These are phyloP conservation scores for Callopanchax toddi DNA, from an alignment of 2,113 vertebrate genomes.

Conservation along the genomic window DNA sequence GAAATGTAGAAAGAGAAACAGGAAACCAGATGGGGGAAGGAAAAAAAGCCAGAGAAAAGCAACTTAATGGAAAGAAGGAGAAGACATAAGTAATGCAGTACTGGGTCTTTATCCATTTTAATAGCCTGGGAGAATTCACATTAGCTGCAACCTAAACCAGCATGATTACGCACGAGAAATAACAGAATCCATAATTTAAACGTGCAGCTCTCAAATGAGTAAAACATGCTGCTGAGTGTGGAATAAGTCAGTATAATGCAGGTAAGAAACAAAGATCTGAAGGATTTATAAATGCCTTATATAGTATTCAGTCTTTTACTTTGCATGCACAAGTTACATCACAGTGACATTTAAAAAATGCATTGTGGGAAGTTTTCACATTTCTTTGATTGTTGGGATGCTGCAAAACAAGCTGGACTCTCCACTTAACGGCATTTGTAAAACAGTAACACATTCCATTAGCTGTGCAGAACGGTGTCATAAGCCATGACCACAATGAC, in stretches of 20 bases:
- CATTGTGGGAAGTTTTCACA: too few relatives aligned
- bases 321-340: not conserved
- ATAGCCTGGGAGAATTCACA: slow-evolving; percentile 24
- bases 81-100: slow-evolving; percentile 38
- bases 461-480: not conserved
- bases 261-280: not conserved
- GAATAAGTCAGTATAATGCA: slow-evolving; percentile 3
- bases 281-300: not conserved
- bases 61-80: slow-evolving; percentile 14
- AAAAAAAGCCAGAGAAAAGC: not conserved
- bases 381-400: too few relatives aligned
- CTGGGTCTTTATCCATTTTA: slow-evolving; percentile 35
- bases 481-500: not conserved
- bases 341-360: too few relatives aligned
- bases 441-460: too few relatives aligned
- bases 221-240: slow-evolving; percentile 12
- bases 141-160: slow-evolving; percentile 45
- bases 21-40: not conserved
- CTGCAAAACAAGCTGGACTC: not conserved
- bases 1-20: not conserved
- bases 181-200: slow-evolving; percentile 8
- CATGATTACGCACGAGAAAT: slow-evolving; percentile 19
- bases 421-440: not conserved
- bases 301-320: not conserved
- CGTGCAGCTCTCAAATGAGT: slow-evolving; percentile 21